Evolutionary conservation across 2,113 vertebrate species (phyloP), one percentile per base, ranked within the genome.

Genomic region (Oncorhynchus tshawytscha): DNA sequence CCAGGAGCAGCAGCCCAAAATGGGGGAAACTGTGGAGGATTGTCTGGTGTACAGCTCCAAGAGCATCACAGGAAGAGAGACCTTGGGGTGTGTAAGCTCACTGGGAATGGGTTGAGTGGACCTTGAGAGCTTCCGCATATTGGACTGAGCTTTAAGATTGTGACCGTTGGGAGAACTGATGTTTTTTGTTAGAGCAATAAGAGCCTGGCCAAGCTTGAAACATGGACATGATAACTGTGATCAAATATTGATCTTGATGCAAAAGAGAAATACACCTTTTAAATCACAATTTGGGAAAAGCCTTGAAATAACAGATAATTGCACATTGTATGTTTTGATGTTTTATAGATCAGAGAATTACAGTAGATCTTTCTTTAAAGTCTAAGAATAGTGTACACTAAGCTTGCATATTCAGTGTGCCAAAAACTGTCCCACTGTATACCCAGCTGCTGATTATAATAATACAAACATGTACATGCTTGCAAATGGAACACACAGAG

Each of bases 251-350:
- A 73, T 54, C 65, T 24, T 74, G 25, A n/a, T 88, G 84, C 72
- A 87, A 87, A 82, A 73, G 12, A 54, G 76, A 72, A 74, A 74
- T 29, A 22, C 51, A 67, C 20, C 29, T 73, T 64, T 27, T 2
- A 69, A 67, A 69, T 68, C 45, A 66, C 15, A 82, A 78, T 84
- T 85, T 80, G 82, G 85, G 86, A 80, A 82, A 79, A 74, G 73
- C 78, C 79, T 66, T 71, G 67, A 68, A 67, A 84, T 16, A 70
- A 71, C 78, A 86, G 86, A 84, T 20, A 71, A 73, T 82, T 86
- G 87, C 85, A 88, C 86, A 87, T 78, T 72, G 62, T 71, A 68
- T 76, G 18, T 31, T 76, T 72, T 34, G 60, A 54, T 67, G 31
- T 68, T 73, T 60, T 13, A 29, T 29, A 48, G 2, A 12, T 20